These are phyloP conservation scores for Platypus cylindrus DNA, from an alignment of 2,888 invertebrate species.

Conservation along the genomic window DNA sequence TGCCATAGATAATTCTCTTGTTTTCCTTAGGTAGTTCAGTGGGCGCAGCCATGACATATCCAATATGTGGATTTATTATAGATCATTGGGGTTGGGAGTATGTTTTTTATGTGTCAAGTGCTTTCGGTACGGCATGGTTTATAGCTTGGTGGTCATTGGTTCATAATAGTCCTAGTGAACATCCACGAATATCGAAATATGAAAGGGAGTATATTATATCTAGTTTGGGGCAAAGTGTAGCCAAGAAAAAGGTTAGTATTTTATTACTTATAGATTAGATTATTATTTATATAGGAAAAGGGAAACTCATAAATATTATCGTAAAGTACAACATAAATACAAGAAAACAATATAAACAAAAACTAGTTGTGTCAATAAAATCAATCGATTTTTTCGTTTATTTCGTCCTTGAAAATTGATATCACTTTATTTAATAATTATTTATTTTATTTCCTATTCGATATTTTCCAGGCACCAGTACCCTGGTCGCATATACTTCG, in stretches of 20 bases:
- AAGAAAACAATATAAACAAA: too few relatives aligned
- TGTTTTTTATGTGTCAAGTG: constrained; percentile 54
- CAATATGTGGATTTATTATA: constrained; percentile 55
- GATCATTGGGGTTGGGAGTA: constrained; percentile 55
- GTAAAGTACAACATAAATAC: too few relatives aligned
- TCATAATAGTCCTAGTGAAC: constrained; percentile 49
- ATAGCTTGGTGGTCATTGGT: constrained; percentile 48
- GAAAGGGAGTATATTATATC: constrained; percentile 48
- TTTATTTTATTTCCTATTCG: background rate
- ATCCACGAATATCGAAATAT: constrained; percentile 47
- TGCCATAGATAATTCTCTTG: background rate
- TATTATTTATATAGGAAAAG: too few relatives aligned
- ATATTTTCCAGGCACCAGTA: constrained; percentile 35
- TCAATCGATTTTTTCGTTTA: background rate
- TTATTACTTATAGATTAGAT: too few relatives aligned
- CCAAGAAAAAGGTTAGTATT: constrained; percentile 17
- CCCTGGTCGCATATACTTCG: constrained; percentile 51
- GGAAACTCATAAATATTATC: too few relatives aligned
- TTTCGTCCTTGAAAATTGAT: background rate
- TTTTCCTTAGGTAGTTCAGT: constrained; percentile 44
- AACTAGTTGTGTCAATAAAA: too few relatives aligned
- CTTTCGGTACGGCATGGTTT: constrained; percentile 52
- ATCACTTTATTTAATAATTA: constrained; percentile 1
- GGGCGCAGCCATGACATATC: constrained; percentile 54
- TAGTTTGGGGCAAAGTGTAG: constrained; percentile 37